Conservation (phyloP, 2,888 invertebrate species). For the Archips crataeganus region DNA sequence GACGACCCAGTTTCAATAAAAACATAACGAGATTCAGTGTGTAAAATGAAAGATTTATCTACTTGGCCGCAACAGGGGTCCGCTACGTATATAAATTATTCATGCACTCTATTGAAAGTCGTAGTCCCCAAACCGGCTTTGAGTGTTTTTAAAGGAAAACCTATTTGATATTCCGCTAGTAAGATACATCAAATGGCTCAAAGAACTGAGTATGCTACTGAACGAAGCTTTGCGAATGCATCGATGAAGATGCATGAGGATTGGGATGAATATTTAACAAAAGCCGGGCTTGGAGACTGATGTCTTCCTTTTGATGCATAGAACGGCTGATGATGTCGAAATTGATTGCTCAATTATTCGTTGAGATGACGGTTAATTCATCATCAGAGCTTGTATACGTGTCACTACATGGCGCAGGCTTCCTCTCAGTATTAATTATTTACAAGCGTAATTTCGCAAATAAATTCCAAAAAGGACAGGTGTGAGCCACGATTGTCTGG, state of each 20-base stretch:
- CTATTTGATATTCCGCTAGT: constrained; percentile 63
- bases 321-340: background rate
- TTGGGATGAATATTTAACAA: constrained; percentile 36
- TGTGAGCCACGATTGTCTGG: no score
- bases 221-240: constrained; percentile 39
- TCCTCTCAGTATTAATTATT: no score
- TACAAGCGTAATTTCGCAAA: no score
- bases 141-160: constrained; percentile 71
- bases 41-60: constrained; percentile 78
- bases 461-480: no score
- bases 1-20: constrained; percentile 67
- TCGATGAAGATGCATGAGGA: constrained; percentile 35
- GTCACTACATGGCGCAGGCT: no score
- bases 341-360: background rate
- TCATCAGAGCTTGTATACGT: no score
- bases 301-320: background rate
- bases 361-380: no score
- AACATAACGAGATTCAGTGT: constrained; percentile 69
- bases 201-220: constrained; percentile 50
- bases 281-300: background rate
- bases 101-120: constrained; percentile 74
- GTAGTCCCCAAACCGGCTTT: constrained; percentile 61
- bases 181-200: constrained; percentile 56
- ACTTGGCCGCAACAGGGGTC: constrained; percentile 55
- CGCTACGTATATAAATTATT: constrained; percentile 69